Evolutionary conservation across 37 sponge, comb jelly and placozoan genomes (phyloP), one percentile per base, ranked within the genome.

Genomic region (Amphimedon queenslandica): DNA sequence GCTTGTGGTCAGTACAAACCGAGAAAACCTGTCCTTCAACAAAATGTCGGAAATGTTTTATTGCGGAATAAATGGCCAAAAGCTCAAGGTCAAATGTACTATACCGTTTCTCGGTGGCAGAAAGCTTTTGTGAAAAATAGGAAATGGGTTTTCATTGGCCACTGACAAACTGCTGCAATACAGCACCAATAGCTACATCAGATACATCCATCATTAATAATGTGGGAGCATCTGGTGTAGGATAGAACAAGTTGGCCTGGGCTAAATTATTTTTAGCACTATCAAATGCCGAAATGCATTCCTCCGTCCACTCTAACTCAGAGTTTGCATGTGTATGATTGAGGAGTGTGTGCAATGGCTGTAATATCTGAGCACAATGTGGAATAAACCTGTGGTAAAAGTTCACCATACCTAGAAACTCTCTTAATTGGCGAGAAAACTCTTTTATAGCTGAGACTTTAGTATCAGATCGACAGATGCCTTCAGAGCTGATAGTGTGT

Each of bases 61-160:
- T 51, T 2, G 76, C 70, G 1, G 67, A 30, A 40, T 68, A 82
- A 1, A 74, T 41, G 1, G 75, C 76, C 32, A 82, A 37, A 0
- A 82, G 70, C 34, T 82, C 82, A 24, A 73, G 37, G 70, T 75
- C 76, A 36, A 74, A 82, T 30, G 75, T 66, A 29, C 82, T 82
- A 64, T 82, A 82, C 2, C 58, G 35, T 0, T 32, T 72, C 63
- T 74, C 61, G 51, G 1, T 10, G 77, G n/a, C 40, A 25, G 1
- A 40, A 40, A 75, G 31, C 66, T n/a, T n/a, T n/a, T n/a, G n/a
- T n/a, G n/a, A n/a, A n/a, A n/a, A n/a, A n/a, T n/a, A n/a, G n/a
- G n/a, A 6, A 11, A 65, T 32, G 1, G 25, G 55, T 2, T 20
- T 33, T 67, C 18, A 65, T 37, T 24, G 20, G 37, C 57, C 37